Evolutionary conservation across 2,888 invertebrate genomes (phyloP).

Genomic region (Pegoplata infirma): DNA sequence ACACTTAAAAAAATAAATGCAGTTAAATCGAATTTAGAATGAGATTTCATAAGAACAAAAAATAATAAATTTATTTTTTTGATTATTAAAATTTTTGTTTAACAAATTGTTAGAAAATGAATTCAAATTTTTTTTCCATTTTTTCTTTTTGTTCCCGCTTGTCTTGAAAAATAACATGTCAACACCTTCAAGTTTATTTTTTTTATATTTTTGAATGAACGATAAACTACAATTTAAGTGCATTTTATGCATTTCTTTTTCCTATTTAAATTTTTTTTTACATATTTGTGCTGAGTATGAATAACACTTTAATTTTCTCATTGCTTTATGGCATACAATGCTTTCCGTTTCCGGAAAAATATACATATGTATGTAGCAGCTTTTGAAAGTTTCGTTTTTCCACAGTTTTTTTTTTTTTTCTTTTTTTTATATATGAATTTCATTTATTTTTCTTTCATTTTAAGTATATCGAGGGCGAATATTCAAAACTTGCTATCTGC

Average conservation of each 20-base stretch:
- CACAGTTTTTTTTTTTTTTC: too few relatives aligned
- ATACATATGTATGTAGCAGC: constrained; percentile 12
- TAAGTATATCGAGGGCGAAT: too few relatives aligned
- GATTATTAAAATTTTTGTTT: neutral
- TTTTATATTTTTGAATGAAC: neutral
- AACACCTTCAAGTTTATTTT: constrained; percentile 34
- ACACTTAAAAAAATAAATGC: too few relatives aligned
- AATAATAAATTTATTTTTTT: too few relatives aligned
- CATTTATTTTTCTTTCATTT: constrained; percentile 38
- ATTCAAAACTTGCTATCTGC: too few relatives aligned
- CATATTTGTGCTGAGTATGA: neutral
- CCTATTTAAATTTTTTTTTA: neutral
- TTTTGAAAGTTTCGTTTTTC: constrained; percentile 31
- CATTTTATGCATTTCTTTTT: constrained; percentile 29
- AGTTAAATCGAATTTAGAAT: too few relatives aligned
- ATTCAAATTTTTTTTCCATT: neutral
- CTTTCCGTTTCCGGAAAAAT: constrained; percentile 41
- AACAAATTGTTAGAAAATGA: neutral
- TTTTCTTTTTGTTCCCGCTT: neutral
- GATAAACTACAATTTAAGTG: constrained; percentile 45
- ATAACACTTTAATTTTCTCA: constrained; percentile 34
- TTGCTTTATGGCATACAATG: constrained; percentile 33
- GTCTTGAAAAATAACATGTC: constrained; percentile 26
- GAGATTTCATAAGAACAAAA: too few relatives aligned
- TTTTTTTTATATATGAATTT: constrained; percentile 29